Conservation (phyloP, 2,113 vertebrate genomes). For the Lichenostomus cassidix region DNA sequence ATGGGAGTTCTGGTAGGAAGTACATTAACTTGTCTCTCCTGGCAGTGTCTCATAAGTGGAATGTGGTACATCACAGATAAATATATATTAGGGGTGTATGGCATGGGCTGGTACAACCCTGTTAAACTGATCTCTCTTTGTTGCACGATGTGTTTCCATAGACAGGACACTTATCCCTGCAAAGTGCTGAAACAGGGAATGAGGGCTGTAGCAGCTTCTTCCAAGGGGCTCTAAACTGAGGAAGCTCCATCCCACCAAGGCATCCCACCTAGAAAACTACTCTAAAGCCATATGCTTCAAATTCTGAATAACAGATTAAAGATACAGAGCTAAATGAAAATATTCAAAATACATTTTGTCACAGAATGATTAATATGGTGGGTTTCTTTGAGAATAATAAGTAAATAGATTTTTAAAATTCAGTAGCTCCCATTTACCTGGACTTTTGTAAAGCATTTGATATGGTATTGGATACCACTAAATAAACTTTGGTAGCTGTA, state of each 20-base stretch:
- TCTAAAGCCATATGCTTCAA: neutral
- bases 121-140: neutral
- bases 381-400: neutral
- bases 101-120: too few relatives aligned
- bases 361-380: neutral
- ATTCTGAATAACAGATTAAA: neutral
- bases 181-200: neutral
- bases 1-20: neutral
- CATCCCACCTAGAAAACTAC: neutral
- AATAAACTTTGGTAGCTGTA: neutral
- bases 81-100: neutral
- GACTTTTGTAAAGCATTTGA: neutral
- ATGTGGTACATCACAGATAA: neutral
- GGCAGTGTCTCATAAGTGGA: neutral
- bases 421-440: neutral
- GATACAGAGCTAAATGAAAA: neutral
- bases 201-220: neutral
- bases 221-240: neutral
- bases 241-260: neutral
- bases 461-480: neutral
- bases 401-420: neutral
- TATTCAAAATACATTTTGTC: neutral
- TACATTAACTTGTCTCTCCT: neutral
- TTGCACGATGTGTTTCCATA: fast-evolving
- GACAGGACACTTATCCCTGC: neutral